These are phyloP conservation scores for Drosophila melanica DNA, from an alignment of 1,140 invertebrate species.

Conservation along the genomic window DNA sequence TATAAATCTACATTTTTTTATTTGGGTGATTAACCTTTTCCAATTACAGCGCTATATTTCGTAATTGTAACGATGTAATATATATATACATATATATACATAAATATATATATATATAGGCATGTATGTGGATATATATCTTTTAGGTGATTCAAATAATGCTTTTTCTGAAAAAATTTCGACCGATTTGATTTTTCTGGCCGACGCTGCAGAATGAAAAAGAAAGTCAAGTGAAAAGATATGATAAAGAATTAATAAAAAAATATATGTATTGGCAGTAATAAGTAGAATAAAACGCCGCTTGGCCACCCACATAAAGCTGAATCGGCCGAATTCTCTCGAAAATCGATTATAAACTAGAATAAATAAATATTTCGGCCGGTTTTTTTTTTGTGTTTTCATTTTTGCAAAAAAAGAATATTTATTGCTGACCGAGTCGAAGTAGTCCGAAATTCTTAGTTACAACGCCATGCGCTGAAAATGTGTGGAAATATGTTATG, in stretches of 20 bases:
- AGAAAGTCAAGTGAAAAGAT: slow-evolving; percentile 5
- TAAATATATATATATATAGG: neutral
- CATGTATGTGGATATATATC: slow-evolving; percentile 3
- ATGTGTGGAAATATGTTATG: neutral
- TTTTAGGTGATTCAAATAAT: neutral
- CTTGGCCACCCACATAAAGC: slow-evolving; percentile 29
- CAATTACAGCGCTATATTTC: too few relatives aligned
- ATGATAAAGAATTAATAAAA: neutral
- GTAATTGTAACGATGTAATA: too few relatives aligned
- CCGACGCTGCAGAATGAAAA: neutral
- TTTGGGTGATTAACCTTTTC: too few relatives aligned
- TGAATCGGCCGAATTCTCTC: slow-evolving; percentile 1
- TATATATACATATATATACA: neutral
- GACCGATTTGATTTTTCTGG: slow-evolving; percentile 2
- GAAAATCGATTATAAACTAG: neutral
- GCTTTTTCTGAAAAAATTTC: neutral
- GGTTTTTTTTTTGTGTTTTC: neutral
- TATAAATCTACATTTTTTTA: too few relatives aligned
- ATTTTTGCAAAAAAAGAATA: too few relatives aligned
- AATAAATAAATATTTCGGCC: slow-evolving; percentile 12
- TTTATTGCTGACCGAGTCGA: slow-evolving; percentile 22
- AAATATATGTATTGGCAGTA: neutral
- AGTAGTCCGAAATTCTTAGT: slow-evolving; percentile 3
- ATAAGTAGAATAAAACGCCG: slow-evolving; percentile 17
- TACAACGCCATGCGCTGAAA: slow-evolving; percentile 16